A percentile compares a stretch with the other conserved stretches of the same genome.
phyloP scores from a whole-genome alignment of 2,797 vertebrate genomes.

The Pseudochirops corinnae region DNA sequence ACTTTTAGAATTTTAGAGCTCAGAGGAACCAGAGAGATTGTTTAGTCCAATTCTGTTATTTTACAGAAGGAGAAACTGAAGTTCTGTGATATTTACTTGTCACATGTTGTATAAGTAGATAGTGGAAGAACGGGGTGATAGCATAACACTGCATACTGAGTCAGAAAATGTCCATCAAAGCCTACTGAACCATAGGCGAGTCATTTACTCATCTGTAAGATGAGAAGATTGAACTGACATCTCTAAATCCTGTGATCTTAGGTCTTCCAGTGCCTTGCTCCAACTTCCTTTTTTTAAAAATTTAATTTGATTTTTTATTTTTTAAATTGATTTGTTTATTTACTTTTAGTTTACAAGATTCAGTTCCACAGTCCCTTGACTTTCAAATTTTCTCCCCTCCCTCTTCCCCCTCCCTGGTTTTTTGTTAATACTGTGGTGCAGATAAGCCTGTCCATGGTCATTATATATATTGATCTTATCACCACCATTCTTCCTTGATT shows the following conservation, averaged over 20 bases:
- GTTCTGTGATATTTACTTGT: neutral
- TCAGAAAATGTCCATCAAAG: neutral
- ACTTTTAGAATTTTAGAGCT: neutral
- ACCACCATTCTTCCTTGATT: neutral
- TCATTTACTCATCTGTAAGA: neutral
- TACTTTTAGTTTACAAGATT: too few species aligned
- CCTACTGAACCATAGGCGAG: neutral
- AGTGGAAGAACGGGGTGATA: neutral
- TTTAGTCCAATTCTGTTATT: neutral
- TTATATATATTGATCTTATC: neutral
- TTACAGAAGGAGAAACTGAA: neutral
- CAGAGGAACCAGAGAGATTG: neutral
- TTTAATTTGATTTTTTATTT: neutral
- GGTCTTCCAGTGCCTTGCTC: neutral
- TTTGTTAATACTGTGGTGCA: slow-evolving; percentile 5
- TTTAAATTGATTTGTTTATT: too few species aligned
- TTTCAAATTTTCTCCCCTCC: too few species aligned
- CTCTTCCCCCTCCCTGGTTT: neutral
- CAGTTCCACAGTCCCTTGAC: too few species aligned
- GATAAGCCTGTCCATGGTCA: neutral
- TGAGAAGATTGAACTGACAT: neutral
- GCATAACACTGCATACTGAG: neutral
- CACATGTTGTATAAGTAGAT: neutral
- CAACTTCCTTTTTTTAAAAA: slow-evolving; percentile 1
- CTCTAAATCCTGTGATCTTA: neutral